A percentile compares a stretch with the other conserved stretches of the same genome.
Evolutionary conservation across 1,140 invertebrate genomes (phyloP).

Genomic region (Lepidurus packardi): DNA sequence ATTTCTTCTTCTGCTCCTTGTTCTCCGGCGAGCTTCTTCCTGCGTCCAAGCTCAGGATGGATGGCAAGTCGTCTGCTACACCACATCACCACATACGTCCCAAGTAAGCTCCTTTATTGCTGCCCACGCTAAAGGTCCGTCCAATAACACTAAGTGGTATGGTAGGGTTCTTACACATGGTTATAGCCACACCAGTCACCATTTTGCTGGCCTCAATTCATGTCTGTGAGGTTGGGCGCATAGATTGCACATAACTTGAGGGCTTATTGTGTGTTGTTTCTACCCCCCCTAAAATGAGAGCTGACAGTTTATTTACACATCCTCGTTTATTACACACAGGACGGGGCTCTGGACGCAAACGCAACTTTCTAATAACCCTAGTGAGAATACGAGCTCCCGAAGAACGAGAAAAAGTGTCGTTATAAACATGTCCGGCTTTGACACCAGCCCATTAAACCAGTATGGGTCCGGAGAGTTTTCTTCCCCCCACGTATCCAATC

Average conservation of each 20-base stretch:
- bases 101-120: constrained; percentile 18
- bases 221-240: neutral
- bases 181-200: neutral
- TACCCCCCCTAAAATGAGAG: neutral
- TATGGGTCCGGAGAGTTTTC: constrained; percentile 10
- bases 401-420: constrained; percentile 6
- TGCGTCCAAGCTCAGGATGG: neutral
- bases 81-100: neutral
- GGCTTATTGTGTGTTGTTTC: neutral
- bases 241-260: constrained; percentile 3
- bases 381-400: constrained; percentile 1
- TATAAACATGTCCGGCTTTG: constrained; percentile 15
- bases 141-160: constrained; percentile 19
- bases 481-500: neutral
- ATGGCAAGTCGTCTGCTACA: neutral
- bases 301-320: constrained; percentile 7
- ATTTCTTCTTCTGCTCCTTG: neutral
- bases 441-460: constrained; percentile 15
- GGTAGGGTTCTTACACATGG: neutral
- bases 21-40: neutral
- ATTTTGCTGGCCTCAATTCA: neutral
- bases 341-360: neutral
- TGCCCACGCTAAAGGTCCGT: neutral
- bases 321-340: neutral
- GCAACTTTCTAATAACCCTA: neutral